Evolutionary conservation across 2,888 invertebrate genomes (phyloP).

Genomic region (Alloscopus bannaensis): DNA sequence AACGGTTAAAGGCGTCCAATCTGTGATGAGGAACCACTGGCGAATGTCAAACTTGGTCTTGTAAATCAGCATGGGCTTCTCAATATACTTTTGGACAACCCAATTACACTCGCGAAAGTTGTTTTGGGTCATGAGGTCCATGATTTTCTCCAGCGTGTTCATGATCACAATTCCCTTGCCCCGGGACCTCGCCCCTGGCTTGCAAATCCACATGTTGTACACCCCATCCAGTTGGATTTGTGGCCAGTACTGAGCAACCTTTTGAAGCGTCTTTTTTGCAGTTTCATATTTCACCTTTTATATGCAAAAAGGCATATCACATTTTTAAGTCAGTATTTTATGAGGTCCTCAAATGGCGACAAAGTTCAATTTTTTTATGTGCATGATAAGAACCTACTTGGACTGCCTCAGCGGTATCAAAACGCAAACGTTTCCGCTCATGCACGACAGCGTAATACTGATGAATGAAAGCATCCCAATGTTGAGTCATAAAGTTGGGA

Average conservation of each 20-base stretch:
- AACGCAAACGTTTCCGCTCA: slow-evolving; percentile 75
- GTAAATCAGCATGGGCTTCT: slow-evolving; percentile 90
- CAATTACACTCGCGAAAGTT: slow-evolving; percentile 81
- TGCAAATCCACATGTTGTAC: slow-evolving; percentile 94
- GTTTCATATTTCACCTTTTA: slow-evolving; percentile 77
- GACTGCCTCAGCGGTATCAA: slow-evolving; percentile 62
- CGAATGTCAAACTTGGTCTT: slow-evolving; percentile 96
- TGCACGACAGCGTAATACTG: slow-evolving; percentile 82
- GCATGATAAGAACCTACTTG: slow-evolving; percentile 52
- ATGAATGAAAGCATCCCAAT: slow-evolving; percentile 91
- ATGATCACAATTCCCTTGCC: slow-evolving; percentile 92
- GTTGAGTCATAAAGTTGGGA: slow-evolving; percentile 80
- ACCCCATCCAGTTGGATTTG: slow-evolving; percentile 90
- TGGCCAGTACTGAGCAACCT: slow-evolving; percentile 85
- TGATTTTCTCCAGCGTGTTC: slow-evolving; percentile 90
- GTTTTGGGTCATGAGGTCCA: slow-evolving; percentile 83
- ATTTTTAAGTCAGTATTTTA: too few relatives aligned
- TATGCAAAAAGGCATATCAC: too few relatives aligned
- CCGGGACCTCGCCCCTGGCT: slow-evolving; percentile 94
- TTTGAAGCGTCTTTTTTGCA: slow-evolving; percentile 81
- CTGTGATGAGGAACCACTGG: slow-evolving; percentile 96
- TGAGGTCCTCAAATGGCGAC: too few relatives aligned
- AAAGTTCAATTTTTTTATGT: neutral
- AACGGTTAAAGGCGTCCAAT: slow-evolving; percentile 90
- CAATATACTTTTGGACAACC: slow-evolving; percentile 97